Evolutionary conservation across 2,113 vertebrate species (phyloP).

Genomic region (Anthoscopus minutus): DNA sequence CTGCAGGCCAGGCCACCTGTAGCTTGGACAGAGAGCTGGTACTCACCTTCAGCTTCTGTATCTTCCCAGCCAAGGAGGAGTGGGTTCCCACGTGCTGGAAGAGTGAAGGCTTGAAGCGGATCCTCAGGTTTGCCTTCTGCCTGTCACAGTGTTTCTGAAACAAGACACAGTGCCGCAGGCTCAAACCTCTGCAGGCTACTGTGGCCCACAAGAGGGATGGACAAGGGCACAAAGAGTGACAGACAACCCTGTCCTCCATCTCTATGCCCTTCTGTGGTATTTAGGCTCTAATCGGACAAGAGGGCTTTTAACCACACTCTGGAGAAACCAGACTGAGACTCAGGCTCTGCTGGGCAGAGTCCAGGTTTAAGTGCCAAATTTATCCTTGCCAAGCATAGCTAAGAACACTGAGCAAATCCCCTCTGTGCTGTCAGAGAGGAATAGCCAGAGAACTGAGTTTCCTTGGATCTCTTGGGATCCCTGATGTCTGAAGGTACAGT

Average conservation of each 20-base stretch:
- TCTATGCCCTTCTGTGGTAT: background rate
- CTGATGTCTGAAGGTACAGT: background rate
- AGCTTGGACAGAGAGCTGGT: background rate
- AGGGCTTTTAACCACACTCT: background rate
- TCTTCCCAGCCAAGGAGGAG: slow-evolving; percentile 96
- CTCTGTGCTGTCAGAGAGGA: background rate
- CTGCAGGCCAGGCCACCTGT: background rate
- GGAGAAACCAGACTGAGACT: accelerated
- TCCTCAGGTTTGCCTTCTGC: slow-evolving; percentile 96
- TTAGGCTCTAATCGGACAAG: background rate
- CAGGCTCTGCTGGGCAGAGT: background rate
- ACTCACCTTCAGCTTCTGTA: slow-evolving; percentile 95
- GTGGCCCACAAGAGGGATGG: accelerated
- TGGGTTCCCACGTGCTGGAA: slow-evolving; percentile 98
- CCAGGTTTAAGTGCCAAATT: background rate
- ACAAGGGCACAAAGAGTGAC: background rate
- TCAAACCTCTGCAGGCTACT: background rate
- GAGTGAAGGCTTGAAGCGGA: slow-evolving; percentile 96
- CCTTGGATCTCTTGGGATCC: background rate
- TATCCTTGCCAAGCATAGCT: background rate
- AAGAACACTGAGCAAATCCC: background rate
- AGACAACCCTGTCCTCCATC: background rate
- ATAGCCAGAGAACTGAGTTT: background rate
- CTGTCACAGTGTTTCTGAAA: slow-evolving; percentile 96
- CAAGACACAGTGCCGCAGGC: background rate